These are phyloP conservation scores for Calcarius lapponicus DNA, from an alignment of 2,797 vertebrate genomes.

Conservation along the genomic window DNA sequence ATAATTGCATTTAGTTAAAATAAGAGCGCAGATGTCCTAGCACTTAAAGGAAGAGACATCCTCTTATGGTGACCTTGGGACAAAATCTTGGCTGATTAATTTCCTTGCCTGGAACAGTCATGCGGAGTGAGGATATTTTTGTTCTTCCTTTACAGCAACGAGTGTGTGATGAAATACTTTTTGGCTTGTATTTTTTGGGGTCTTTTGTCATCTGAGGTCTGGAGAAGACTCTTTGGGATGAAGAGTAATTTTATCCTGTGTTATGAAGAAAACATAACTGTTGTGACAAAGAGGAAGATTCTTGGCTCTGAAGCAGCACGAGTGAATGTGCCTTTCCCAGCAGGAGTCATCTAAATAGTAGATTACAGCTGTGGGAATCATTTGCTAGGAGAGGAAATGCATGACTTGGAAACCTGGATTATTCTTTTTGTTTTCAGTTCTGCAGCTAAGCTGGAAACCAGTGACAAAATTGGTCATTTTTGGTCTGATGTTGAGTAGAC, in stretches of 20 bases:
- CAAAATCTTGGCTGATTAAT: conserved; percentile 21
- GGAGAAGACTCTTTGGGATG: not conserved
- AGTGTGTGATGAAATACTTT: not conserved
- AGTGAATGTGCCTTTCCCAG: not conserved
- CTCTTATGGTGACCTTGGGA: conserved; percentile 16
- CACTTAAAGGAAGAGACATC: not conserved
- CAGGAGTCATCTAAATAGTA: not conserved
- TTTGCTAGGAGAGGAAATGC: not conserved
- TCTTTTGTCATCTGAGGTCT: not conserved
- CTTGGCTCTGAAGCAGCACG: not conserved
- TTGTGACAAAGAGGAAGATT: not conserved
- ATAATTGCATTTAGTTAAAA: not conserved
- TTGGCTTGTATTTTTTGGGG: not conserved
- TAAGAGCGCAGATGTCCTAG: not conserved
- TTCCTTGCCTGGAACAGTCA: conserved; percentile 20
- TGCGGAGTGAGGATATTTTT: conserved; percentile 7
- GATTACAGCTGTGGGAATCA: not conserved
- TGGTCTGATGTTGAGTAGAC: not conserved
- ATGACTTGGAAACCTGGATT: not conserved
- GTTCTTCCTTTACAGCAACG: not conserved
- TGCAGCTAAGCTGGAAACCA: not conserved
- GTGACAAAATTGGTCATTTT: not conserved
- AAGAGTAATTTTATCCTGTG: not conserved
- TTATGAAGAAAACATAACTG: not conserved
- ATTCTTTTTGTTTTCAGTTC: not conserved